These are phyloP conservation scores for Rhagoletis pomonella DNA, from an alignment of 1,140 invertebrate species.

Conservation along the genomic window DNA sequence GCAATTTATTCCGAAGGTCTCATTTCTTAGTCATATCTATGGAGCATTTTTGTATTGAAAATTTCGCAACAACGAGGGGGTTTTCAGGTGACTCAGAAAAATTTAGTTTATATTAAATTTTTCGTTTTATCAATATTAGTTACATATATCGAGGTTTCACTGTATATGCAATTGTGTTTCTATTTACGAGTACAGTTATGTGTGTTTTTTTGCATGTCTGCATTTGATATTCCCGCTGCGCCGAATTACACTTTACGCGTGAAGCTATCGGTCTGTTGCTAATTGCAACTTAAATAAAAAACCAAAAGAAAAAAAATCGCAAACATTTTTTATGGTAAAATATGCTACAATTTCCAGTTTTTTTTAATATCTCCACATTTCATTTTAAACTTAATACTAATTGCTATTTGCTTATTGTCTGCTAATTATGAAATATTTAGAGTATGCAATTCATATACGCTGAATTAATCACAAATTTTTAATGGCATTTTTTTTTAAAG, in stretches of 20 bases:
- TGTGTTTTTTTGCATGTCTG: too few species aligned
- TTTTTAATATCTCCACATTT: not conserved
- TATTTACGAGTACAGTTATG: too few species aligned
- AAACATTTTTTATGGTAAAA: not conserved
- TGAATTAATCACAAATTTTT: not conserved
- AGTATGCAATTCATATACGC: too few species aligned
- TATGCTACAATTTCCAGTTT: not conserved
- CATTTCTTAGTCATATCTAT: too few species aligned
- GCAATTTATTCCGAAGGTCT: too few species aligned
- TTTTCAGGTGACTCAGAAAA: too few species aligned
- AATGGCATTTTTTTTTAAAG: not conserved
- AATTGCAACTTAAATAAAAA: constrained; percentile 2
- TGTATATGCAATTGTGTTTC: too few species aligned
- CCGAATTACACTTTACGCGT: not conserved
- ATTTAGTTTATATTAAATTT: too few species aligned
- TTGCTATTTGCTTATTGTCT: not conserved
- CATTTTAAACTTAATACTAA: not conserved
- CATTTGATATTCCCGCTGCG: constrained; percentile 10
- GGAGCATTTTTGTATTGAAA: too few species aligned
- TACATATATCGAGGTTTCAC: too few species aligned
- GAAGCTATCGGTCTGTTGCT: not conserved
- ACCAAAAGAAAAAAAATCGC: not conserved
- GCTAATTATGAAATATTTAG: not conserved
- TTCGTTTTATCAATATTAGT: too few species aligned
- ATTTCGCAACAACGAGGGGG: too few species aligned